These are phyloP conservation scores for Acanthosepion lycidas DNA, from an alignment of 2,888 invertebrate species.

Conservation along the genomic window DNA sequence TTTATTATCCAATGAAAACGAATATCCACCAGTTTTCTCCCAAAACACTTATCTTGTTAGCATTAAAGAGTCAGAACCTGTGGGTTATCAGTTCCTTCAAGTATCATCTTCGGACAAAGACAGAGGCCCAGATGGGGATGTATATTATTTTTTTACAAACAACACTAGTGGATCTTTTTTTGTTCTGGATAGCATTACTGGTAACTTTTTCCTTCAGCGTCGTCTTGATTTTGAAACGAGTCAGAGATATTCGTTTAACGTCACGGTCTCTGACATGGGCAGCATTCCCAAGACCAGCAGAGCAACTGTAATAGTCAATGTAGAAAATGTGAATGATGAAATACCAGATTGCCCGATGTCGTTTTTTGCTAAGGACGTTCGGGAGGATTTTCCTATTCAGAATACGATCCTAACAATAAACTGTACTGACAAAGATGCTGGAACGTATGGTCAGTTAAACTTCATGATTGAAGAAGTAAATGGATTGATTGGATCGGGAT, in stretches of 20 bases:
- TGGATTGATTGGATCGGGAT: constrained; percentile 52
- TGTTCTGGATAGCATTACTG: constrained; percentile 55
- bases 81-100: constrained; percentile 55
- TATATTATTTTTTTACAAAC: constrained; percentile 55
- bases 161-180: constrained; percentile 52
- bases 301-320: constrained; percentile 51
- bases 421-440: constrained; percentile 59
- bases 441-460: constrained; percentile 52
- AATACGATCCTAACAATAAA: constrained; percentile 51
- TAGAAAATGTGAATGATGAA: constrained; percentile 60
- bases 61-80: constrained; percentile 53
- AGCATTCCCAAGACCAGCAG: constrained; percentile 50
- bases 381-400: background rate
- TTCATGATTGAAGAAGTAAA: constrained; percentile 55
- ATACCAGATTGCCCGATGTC: constrained; percentile 50
- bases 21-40: constrained; percentile 56
- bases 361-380: background rate
- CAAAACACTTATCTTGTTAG: constrained; percentile 50
- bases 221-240: constrained; percentile 55
- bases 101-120: constrained; percentile 60
- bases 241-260: background rate
- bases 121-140: constrained; percentile 54
- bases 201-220: constrained; percentile 54
- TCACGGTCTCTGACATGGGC: constrained; percentile 56
- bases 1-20: constrained; percentile 56